A percentile compares a stretch with the other conserved stretches of the same genome.
These are phyloP conservation scores for Poecilia latipinna DNA, from an alignment of 2,113 vertebrate genomes.

Conservation along the genomic window DNA sequence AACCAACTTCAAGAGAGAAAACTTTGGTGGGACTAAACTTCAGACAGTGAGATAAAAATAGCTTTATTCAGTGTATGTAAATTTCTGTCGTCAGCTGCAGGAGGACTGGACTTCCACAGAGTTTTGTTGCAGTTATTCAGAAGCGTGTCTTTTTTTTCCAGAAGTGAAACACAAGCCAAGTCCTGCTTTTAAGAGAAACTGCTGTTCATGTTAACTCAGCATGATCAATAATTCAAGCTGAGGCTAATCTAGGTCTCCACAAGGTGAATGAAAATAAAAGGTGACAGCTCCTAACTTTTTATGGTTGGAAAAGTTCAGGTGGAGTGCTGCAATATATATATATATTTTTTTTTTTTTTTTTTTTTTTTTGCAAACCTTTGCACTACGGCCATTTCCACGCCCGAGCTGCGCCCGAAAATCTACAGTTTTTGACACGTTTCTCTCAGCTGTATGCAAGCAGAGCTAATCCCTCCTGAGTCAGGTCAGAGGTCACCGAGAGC, in stretches of 20 bases:
- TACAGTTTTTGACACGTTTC: background rate
- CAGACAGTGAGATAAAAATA: too few species aligned
- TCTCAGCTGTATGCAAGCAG: background rate
- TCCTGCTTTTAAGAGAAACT: conserved; percentile 17
- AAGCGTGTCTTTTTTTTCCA: background rate
- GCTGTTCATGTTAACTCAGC: conserved; percentile 26
- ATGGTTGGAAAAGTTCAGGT: conserved; percentile 6
- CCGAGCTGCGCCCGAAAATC: background rate
- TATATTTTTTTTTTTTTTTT: background rate
- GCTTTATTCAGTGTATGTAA: too few species aligned
- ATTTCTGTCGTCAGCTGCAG: background rate
- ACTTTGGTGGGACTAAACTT: too few species aligned
- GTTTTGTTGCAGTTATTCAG: background rate
- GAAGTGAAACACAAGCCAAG: conserved; percentile 13
- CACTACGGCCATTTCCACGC: conserved; percentile 14
- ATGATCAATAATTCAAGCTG: conserved; percentile 57
- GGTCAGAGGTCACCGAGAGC: background rate
- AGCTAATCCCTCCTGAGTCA: background rate
- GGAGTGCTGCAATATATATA: background rate
- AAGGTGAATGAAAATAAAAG: conserved; percentile 46
- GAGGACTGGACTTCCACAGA: background rate
- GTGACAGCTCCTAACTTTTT: conserved; percentile 38
- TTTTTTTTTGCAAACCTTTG: conserved; percentile 18
- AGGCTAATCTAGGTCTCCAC: conserved; percentile 12
- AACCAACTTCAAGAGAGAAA: too few species aligned